Evolutionary conservation across 92 coral and sea anemone species (phyloP).

Genomic region (Epizoanthus fatuus): DNA sequence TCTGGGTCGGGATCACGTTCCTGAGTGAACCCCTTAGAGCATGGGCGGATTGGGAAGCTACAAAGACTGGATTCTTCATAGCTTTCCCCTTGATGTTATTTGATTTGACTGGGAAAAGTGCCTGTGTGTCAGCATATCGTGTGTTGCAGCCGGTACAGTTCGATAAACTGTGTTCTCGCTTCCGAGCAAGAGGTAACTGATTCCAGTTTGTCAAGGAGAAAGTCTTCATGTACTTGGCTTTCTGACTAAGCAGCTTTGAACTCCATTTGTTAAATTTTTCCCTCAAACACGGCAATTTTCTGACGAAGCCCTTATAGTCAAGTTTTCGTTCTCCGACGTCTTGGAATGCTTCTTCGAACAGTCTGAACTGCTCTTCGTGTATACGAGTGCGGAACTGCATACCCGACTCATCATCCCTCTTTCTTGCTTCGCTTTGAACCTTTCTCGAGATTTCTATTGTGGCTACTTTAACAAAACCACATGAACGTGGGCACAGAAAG

Average conservation of each 20-base stretch:
- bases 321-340: background rate
- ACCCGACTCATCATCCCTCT: conserved; percentile 6
- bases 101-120: conserved; percentile 27
- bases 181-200: conserved; percentile 21
- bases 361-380: background rate
- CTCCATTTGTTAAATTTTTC: conserved; percentile 3
- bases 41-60: too few relatives aligned
- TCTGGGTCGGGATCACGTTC: conserved; percentile 14
- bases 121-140: conserved; percentile 6
- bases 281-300: background rate
- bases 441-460: conserved; percentile 19
- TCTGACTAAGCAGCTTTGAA: background rate
- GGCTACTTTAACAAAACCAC: conserved; percentile 43
- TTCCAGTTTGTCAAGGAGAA: conserved; percentile 34
- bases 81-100: conserved; percentile 40
- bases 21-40: background rate
- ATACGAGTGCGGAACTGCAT: background rate
- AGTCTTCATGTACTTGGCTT: conserved; percentile 18
- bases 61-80: too few relatives aligned
- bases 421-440: background rate
- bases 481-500: conserved; percentile 41
- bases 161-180: conserved; percentile 19
- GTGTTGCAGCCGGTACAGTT: conserved; percentile 31
- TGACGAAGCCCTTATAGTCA: background rate
- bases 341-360: background rate